These are phyloP conservation scores for Platyscapa corneri DNA, from an alignment of 1,140 invertebrate genomes.

Conservation along the genomic window DNA sequence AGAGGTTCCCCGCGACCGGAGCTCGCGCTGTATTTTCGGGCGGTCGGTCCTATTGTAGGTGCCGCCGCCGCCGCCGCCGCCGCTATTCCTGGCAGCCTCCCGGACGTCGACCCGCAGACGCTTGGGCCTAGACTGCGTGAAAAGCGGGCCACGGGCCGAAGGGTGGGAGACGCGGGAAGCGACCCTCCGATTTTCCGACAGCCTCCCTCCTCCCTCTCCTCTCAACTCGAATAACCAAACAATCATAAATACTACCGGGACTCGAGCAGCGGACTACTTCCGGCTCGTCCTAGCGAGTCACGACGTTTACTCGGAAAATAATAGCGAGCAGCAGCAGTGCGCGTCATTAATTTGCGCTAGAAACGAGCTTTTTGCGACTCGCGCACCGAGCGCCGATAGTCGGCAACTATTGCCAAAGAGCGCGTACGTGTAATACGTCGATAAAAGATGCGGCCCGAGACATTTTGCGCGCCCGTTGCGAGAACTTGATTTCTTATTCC, in stretches of 20 bases:
- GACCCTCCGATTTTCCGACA: too few relatives aligned
- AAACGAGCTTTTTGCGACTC: too few relatives aligned
- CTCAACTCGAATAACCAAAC: not conserved
- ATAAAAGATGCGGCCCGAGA: too few relatives aligned
- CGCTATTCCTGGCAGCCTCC: slow-evolving; percentile 68
- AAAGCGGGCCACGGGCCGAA: slow-evolving; percentile 54
- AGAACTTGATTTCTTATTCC: not conserved
- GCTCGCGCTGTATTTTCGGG: slow-evolving; percentile 55
- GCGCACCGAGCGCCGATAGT: not conserved
- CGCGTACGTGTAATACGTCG: too few relatives aligned
- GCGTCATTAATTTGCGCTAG: too few relatives aligned
- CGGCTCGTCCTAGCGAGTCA: too few relatives aligned
- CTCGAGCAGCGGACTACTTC: not conserved
- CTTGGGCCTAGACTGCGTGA: slow-evolving; percentile 70
- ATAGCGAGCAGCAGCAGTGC: too few relatives aligned
- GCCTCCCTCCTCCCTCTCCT: not conserved
- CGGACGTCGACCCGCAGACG: slow-evolving; percentile 73
- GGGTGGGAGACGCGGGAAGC: not conserved
- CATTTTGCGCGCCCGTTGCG: too few relatives aligned
- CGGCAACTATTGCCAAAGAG: too few relatives aligned
- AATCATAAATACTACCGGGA: not conserved
- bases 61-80: slow-evolving; percentile 68
- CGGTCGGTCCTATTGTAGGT: slow-evolving; percentile 63
- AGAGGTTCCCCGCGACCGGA: not conserved
- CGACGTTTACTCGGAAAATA: too few relatives aligned